Base-by-base conservation (phyloP, 1,140 invertebrate genomes). In the Trigoniulus corallinus region DNA sequence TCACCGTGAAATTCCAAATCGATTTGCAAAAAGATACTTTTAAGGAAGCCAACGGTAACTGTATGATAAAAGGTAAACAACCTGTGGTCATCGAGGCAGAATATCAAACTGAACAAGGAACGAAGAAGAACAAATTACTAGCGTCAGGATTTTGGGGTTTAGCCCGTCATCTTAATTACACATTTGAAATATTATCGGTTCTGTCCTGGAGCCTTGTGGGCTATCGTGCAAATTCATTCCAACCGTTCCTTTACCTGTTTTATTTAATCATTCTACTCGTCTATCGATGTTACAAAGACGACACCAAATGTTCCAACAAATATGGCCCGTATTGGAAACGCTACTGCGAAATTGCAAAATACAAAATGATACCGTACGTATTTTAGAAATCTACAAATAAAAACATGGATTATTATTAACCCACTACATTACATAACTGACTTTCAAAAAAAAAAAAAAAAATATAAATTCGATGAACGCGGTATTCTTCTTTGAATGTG, bases 121-220 rank as follows among this genome's bases (percentile, higher is more conserved):
- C 53, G 22, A 47, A 27, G 29, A 59, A 53, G 48, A 22, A 10
- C 7, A 57, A 68, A 21, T 64, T 78, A 3, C 59, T 77, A 10
- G 65, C 68, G 1, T 74, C 73, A 20, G 77, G 77, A n/a, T 77
- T 64, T 60, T 79, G 77, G 77, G 74, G 74, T 21, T 45, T 74
- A 1, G 69, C 72, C 13, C 62, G 77, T 3, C 76, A 79, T 58
- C 67, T 77, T 39, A 77, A 79, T 58, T 79, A 79, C 56, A 60
- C 71, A 3, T 75, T 76, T 46, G 77, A 79, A 61, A 56, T 78
- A 3, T 18, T 67, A n/a, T 58, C 71, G 1, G 66, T 72, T 0
- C 62, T 76, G 20, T 61, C 57, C 39, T 78, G 74, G 73, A 67
- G 67, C 48, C 53, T 71, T 3, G 67, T 72, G 1, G 64, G 67